Conservation (phyloP, 30 jellyfish, hydroid and myxozoan genomes). For the Turritopsis dohrnii region DNA sequence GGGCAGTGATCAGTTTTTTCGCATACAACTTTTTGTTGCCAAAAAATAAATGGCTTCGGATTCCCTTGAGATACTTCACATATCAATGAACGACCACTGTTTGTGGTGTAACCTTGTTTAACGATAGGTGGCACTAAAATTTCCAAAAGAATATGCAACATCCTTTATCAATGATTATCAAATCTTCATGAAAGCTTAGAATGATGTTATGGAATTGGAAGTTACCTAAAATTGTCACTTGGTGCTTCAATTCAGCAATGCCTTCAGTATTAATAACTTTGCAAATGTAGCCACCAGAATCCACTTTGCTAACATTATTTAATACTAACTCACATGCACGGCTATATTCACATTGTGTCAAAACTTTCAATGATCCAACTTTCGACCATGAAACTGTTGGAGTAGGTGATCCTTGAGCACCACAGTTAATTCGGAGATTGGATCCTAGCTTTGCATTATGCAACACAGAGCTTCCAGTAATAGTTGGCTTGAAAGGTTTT, state of each 20-base stretch:
- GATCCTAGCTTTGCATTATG: neutral
- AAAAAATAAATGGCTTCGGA: constrained; percentile 21
- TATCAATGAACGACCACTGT: neutral
- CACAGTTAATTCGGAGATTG: neutral
- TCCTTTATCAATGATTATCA: too few relatives aligned
- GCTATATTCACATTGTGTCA: neutral
- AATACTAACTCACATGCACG: neutral
- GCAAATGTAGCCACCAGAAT: neutral
- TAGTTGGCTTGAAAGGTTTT: neutral
- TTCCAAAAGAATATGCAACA: too few relatives aligned
- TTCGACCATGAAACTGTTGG: neutral
- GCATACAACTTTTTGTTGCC: constrained; percentile 14
- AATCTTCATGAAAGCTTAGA: too few relatives aligned
- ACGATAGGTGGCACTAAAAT: constrained; percentile 19
- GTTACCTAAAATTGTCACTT: neutral
- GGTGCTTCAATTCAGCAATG: neutral
- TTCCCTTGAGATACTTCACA: constrained; percentile 19
- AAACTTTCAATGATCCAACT: neutral
- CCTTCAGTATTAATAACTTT: constrained; percentile 12
- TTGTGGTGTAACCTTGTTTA: neutral
- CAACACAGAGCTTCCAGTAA: neutral
- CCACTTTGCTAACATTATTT: neutral
- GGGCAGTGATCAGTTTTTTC: neutral
- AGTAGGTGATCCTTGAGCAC: constrained; percentile 3
- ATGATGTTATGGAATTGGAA: neutral